Conservation (phyloP, 2,113 vertebrate genomes). For the Oncorhynchus mykiss region DNA sequence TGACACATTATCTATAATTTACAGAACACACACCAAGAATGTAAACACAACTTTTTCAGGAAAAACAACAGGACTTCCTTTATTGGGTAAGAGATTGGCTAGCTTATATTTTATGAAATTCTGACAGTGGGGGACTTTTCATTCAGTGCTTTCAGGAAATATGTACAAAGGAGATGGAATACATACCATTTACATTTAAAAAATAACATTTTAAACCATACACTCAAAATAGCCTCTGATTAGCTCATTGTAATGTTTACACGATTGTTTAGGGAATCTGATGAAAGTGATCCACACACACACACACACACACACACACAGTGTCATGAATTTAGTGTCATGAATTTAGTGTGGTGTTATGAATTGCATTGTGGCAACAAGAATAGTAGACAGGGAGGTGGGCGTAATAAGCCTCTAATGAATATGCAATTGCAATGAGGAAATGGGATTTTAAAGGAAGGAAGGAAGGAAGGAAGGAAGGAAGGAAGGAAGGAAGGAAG, state of each 20-base stretch:
- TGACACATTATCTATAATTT: too few species aligned
- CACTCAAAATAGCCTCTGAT: neutral
- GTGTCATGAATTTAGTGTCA: too few species aligned
- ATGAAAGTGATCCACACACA: constrained; percentile 1
- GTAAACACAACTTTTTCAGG: constrained; percentile 6
- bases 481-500: too few species aligned
- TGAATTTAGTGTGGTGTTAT: too few species aligned
- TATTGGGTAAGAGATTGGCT: constrained; percentile 33
- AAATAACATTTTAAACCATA: neutral
- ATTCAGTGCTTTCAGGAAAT: neutral
- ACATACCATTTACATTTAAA: neutral
- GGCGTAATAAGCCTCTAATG: too few species aligned
- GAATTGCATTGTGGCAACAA: too few species aligned
- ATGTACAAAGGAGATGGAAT: constrained; percentile 16
- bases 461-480: too few species aligned
- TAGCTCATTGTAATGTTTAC: neutral
- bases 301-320: too few species aligned
- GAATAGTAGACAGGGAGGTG: too few species aligned
- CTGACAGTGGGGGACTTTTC: neutral
- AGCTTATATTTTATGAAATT: constrained; percentile 32
- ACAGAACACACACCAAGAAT: neutral
- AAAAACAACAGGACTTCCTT: constrained; percentile 26
- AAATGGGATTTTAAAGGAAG: too few species aligned
- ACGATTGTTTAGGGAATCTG: constrained; percentile 9
- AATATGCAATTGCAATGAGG: too few species aligned